Conservation (phyloP, 2,888 invertebrate genomes). For the Himalopsyche anomala region DNA sequence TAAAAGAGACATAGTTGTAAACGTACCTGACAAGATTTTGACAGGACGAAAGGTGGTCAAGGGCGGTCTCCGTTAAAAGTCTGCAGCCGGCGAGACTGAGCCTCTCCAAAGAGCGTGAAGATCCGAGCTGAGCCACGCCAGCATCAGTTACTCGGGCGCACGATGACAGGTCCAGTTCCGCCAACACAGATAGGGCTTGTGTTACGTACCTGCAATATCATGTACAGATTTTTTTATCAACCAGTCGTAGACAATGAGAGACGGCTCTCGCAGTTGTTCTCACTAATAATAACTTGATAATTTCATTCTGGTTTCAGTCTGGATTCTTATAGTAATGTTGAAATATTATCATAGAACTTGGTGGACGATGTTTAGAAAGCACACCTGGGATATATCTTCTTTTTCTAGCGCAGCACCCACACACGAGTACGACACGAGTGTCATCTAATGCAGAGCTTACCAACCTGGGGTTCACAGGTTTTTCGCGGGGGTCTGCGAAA, state of each 20-base stretch:
- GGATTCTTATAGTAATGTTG: too few relatives aligned
- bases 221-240: not conserved
- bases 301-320: too few relatives aligned
- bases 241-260: not conserved
- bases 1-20: not conserved
- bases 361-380: too few relatives aligned
- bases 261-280: too few relatives aligned
- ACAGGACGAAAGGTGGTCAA: slow-evolving; percentile 88
- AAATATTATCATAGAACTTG: too few relatives aligned
- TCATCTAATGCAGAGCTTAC: too few relatives aligned
- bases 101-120: slow-evolving; percentile 83
- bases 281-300: too few relatives aligned
- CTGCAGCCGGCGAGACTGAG: slow-evolving; percentile 90
- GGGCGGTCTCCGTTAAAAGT: slow-evolving; percentile 86
- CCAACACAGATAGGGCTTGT: slow-evolving; percentile 85
- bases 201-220: slow-evolving; percentile 79
- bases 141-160: slow-evolving; percentile 94
- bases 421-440: too few relatives aligned
- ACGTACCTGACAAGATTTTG: slow-evolving; percentile 79
- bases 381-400: too few relatives aligned
- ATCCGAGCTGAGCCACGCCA: slow-evolving; percentile 90
- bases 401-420: too few relatives aligned
- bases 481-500: too few relatives aligned
- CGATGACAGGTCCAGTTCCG: slow-evolving; percentile 87
- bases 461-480: too few relatives aligned